phyloP scores from a whole-genome alignment of 2,113 vertebrate genomes.

The Collichthys lucidus region DNA sequence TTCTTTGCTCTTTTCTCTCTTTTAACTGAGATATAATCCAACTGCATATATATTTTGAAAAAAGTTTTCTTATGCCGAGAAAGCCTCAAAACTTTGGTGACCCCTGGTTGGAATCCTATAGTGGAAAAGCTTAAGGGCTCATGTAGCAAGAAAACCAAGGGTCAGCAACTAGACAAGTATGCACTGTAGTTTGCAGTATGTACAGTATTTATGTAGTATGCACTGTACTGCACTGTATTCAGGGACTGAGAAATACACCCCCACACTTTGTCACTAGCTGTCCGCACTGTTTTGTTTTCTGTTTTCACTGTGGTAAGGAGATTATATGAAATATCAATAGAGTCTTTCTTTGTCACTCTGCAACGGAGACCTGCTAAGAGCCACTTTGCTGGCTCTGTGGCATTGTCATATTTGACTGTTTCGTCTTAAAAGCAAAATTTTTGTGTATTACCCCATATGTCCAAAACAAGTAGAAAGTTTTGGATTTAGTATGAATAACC shows the following conservation, averaged over 20 bases:
- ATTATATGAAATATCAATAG: neutral
- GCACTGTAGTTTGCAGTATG: neutral
- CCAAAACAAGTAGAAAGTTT: neutral
- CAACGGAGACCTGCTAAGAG: slow-evolving; percentile 3
- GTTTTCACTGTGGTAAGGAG: neutral
- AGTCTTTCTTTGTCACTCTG: slow-evolving; percentile 1
- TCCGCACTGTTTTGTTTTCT: neutral
- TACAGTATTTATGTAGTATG: no score
- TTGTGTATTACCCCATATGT: neutral
- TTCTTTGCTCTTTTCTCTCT: no score
- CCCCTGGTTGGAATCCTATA: no score
- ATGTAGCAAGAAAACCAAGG: neutral
- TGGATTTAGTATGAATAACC: neutral
- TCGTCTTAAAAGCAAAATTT: neutral
- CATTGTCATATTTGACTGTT: neutral
- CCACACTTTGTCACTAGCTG: neutral
- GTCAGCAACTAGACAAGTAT: neutral
- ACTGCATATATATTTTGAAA: no score
- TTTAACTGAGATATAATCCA: no score
- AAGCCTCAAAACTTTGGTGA: no score
- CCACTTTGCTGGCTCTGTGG: neutral
- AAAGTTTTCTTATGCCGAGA: no score
- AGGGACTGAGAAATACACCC: neutral
- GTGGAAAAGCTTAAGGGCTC: no score
- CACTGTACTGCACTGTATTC: neutral